Percentiles rank a stretch among this genome's conserved stretches.
Conservation (phyloP, 2,113 vertebrate species). For the Myanophis thanlyinensis region DNA sequence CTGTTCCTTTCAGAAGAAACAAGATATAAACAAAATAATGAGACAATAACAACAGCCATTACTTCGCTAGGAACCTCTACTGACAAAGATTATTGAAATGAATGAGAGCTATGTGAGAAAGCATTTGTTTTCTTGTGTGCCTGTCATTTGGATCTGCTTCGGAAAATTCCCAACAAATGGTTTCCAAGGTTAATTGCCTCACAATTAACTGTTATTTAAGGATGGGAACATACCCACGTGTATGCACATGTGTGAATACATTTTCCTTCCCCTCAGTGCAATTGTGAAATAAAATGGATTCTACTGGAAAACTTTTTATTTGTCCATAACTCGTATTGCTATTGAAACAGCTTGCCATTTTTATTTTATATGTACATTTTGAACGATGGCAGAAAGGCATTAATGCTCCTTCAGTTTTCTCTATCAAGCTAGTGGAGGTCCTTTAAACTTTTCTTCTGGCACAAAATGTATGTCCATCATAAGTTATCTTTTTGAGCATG, state of each 20-base stretch:
- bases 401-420: conserved; percentile 80
- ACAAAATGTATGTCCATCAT: conserved; percentile 84
- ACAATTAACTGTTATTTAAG: conserved; percentile 46
- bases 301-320: conserved; percentile 69
- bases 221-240: background rate
- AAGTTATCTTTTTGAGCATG: conserved; percentile 80
- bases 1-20: background rate
- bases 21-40: background rate
- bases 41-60: background rate
- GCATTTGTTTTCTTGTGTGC: background rate
- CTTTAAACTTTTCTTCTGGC: conserved; percentile 83
- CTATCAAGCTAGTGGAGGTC: conserved; percentile 86
- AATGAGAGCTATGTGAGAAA: background rate
- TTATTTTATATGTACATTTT: conserved; percentile 85
- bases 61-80: background rate
- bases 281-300: conserved; percentile 52
- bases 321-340: conserved; percentile 76
- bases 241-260: background rate
- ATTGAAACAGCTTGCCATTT: conserved; percentile 82
- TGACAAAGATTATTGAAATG: background rate
- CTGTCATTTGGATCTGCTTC: background rate
- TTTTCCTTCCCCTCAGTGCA: background rate
- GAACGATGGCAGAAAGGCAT: conserved; percentile 84
- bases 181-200: conserved; percentile 8
- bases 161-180: background rate